Evolutionary conservation across 2,113 vertebrate genomes (phyloP).

Genomic region (Recurvirostra avosetta): DNA sequence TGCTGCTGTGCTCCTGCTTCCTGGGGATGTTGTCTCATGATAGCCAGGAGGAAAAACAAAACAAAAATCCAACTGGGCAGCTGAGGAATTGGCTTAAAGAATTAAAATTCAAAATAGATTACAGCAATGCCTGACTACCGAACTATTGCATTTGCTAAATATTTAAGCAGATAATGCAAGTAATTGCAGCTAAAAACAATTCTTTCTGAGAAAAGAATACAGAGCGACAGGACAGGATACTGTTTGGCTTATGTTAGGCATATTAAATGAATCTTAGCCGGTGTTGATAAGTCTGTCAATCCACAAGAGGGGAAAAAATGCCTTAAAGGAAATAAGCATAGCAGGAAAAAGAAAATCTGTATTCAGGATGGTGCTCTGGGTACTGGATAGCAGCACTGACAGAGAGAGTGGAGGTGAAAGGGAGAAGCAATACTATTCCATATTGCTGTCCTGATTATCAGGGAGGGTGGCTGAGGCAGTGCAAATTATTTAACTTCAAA

Average conservation of each 20-base stretch:
- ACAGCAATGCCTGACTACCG: background rate
- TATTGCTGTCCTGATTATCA: background rate
- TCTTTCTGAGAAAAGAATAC: background rate
- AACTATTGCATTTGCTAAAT: constrained; percentile 17
- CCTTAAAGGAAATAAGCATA: constrained; percentile 23
- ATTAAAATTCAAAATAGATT: background rate
- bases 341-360: constrained; percentile 41
- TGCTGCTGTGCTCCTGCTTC: background rate
- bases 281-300: constrained; percentile 19
- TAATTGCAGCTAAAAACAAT: background rate
- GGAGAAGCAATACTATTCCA: background rate
- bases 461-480: background rate
- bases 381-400: constrained; percentile 2
- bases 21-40: background rate
- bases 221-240: background rate
- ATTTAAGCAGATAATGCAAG: constrained; percentile 15
- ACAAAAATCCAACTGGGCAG: background rate
- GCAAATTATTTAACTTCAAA: background rate
- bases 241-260: background rate
- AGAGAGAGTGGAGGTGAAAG: constrained; percentile 6
- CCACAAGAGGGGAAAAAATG: background rate
- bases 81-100: background rate
- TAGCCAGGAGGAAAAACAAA: background rate
- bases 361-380: constrained; percentile 19
- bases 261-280: constrained; percentile 12